Base-by-base conservation (phyloP, 2,113 vertebrate genomes). In the Thomomys bottae region DNA sequence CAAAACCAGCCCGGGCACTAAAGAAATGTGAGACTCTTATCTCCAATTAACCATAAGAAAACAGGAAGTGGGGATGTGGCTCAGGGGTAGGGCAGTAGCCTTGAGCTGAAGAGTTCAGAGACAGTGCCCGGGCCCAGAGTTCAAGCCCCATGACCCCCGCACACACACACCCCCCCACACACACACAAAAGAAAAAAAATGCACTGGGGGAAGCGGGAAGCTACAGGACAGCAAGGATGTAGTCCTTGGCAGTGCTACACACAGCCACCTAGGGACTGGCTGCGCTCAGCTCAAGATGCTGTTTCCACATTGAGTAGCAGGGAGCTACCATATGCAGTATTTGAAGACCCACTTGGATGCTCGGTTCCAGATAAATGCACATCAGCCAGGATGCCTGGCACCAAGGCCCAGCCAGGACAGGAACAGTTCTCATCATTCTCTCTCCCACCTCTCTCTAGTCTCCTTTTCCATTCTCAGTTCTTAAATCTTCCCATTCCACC, bases 311-410 rank as follows among this genome's bases (percentile, higher is more conserved):
- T 36, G 63, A 63, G 24, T n/a, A 20, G 18, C 32, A 23, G 38
- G 36, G 26, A 2, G 30, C 54, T 7, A 49, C 0, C 17, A 36
- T 38, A 30, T 8, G 32, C 15, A 26, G 4, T 8, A 28, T 14
- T 70, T 57, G 34, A 30, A 1, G 14, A 36, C 1, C 4, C 40
- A 20, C 11, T 0, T 9, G 26, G 45, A 11, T 15, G 40, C 30
- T 64, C 1, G 6, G 3, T n/a, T 4, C 42, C 0, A 0, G 18
- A 66, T 26, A 59, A 30, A 32, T 0, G 17, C 15, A 45, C 30
- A 14, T 3, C 2, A 32, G 57, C 21, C 18, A 34, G 64, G 30
- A 40, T 1, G n/a, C 32, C 0, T 1, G 26, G 23, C 0, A 3
- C 42, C 24, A 1, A 45, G 3, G 9, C 49, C 59, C 45, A 10